Conservation (phyloP, 2,797 vertebrate genomes). For the Gymnopithys bicolor region DNA sequence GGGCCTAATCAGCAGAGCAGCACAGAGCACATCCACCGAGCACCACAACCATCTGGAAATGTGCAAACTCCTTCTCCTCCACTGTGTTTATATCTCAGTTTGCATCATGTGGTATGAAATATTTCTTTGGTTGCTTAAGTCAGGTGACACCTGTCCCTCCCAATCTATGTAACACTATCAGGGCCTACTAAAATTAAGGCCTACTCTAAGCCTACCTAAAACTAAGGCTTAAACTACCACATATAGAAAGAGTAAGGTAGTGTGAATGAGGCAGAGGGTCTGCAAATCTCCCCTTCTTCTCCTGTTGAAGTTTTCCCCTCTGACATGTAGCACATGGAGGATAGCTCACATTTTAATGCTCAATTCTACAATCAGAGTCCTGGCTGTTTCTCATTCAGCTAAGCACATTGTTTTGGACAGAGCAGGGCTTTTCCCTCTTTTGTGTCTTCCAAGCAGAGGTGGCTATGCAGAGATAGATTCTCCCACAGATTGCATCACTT, state of each 20-base stretch:
- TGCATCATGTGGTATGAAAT: too few species aligned
- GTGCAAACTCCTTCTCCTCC: too few species aligned
- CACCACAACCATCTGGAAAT: too few species aligned
- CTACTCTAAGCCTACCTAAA: too few species aligned
- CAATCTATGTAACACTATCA: too few species aligned
- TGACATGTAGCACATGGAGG: background rate
- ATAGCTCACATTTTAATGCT: background rate
- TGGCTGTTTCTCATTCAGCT: background rate
- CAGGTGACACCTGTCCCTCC: too few species aligned
- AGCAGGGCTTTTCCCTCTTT: background rate
- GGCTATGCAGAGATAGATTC: rapidly evolving
- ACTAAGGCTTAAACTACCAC: too few species aligned
- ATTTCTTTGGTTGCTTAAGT: too few species aligned
- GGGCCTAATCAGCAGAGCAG: too few species aligned
- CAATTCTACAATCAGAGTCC: background rate
- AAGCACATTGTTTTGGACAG: background rate
- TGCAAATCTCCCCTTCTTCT: background rate
- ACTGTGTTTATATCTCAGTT: too few species aligned
- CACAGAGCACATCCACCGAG: too few species aligned
- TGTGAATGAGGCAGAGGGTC: background rate
- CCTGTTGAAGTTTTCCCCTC: background rate
- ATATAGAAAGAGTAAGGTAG: background rate
- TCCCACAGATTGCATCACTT: background rate
- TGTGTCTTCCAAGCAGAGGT: background rate
- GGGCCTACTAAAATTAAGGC: too few species aligned